Evolutionary conservation across 1,140 invertebrate genomes (phyloP).

Genomic region (Temnothorax longispinosus): DNA sequence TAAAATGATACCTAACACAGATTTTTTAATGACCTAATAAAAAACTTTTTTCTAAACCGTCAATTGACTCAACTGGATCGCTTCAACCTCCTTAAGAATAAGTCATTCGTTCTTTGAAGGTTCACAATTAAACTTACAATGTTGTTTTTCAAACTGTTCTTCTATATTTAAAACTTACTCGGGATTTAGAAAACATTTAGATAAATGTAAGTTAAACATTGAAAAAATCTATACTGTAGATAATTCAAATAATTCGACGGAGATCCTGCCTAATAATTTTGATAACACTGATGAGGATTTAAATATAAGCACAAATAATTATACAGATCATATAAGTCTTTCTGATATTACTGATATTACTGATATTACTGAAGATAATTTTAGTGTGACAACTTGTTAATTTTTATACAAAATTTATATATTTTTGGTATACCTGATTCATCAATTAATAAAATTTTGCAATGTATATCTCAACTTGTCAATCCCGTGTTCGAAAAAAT

Average conservation of each 20-base stretch:
- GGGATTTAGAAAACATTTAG: background rate
- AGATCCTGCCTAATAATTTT: background rate
- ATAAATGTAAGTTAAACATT: slow-evolving; percentile 4
- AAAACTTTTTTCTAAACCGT: too few species aligned
- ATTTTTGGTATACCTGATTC: background rate
- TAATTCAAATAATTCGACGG: background rate
- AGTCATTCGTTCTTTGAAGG: too few species aligned
- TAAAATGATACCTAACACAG: too few species aligned
- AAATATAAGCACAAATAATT: background rate
- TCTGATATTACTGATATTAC: too few species aligned
- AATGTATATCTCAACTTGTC: slow-evolving; percentile 2
- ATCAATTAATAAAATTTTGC: slow-evolving; percentile 19
- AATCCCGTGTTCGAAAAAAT: background rate
- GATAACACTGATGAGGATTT: background rate
- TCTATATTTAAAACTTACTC: background rate
- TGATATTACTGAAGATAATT: too few species aligned
- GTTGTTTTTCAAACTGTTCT: too few species aligned
- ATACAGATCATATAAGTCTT: too few species aligned
- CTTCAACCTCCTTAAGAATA: too few species aligned
- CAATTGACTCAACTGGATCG: too few species aligned
- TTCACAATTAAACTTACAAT: too few species aligned
- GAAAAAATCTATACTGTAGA: background rate
- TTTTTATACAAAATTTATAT: slow-evolving; percentile 9
- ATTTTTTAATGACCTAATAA: too few species aligned
- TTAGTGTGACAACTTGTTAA: background rate